Percentiles rank a stretch among this genome's conserved stretches.
phyloP scores from a whole-genome alignment of 2,888 invertebrate species.

The Lumbricus terrestris region DNA sequence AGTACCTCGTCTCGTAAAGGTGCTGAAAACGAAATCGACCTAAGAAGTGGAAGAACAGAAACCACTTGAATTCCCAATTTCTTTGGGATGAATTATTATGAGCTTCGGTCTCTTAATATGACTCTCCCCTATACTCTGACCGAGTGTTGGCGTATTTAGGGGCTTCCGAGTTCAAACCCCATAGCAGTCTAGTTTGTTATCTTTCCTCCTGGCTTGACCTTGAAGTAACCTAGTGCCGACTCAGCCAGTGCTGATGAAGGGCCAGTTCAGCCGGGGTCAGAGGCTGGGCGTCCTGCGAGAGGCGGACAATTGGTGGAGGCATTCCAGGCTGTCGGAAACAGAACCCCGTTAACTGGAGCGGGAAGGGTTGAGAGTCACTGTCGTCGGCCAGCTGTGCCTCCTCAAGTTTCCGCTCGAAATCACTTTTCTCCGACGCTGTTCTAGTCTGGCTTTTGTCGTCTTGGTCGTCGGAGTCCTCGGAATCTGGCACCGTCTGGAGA shows the following conservation, averaged over 20 bases:
- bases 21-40: too few species aligned
- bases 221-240: not conserved
- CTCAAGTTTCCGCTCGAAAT: conserved; percentile 38
- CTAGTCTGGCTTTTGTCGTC: not conserved
- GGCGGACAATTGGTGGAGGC: conserved; percentile 47
- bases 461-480: conserved; percentile 37
- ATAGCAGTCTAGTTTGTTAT: not conserved
- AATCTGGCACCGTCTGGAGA: conserved; percentile 52
- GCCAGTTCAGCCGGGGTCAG: conserved; percentile 45
- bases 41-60: not conserved
- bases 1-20: too few species aligned
- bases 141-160: too few species aligned
- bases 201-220: not conserved
- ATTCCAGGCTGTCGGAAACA: conserved; percentile 32
- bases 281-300: conserved; percentile 51
- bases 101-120: not conserved
- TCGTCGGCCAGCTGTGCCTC: conserved; percentile 28
- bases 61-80: not conserved
- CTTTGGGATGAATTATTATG: too few species aligned
- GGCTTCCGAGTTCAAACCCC: too few species aligned
- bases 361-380: conserved; percentile 20
- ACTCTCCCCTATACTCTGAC: not conserved
- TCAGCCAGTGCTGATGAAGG: conserved; percentile 44
- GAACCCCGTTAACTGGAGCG: not conserved
- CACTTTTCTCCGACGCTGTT: conserved; percentile 28